Base-by-base conservation (phyloP, 2,797 vertebrate species). In the Ptychobarbus kaznakovi region DNA sequence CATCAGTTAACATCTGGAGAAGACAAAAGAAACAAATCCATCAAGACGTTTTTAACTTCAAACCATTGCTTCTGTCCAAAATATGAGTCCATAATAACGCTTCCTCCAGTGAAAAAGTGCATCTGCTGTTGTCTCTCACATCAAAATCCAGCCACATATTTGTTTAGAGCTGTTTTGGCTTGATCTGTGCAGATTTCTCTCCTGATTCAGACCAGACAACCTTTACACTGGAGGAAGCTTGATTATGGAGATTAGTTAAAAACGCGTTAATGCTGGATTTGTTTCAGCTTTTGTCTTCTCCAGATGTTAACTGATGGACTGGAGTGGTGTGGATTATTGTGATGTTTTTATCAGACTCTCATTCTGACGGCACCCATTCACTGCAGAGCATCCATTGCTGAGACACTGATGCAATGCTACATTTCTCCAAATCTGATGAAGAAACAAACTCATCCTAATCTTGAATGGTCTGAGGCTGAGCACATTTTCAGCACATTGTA, bases 311-410 rank as follows among this genome's bases (percentile, higher is more conserved):
- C 6, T 16, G 63, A 32, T 65, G 13, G 7, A 65, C 63, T 65
- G 63, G 28, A 35, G 25, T 32, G 61, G 6, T 32, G 25, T 65
- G 28, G 15, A 32, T 65, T 65, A 15, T 32, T 65, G 13, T 65
- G 63, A 66, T 66, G 63, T 35, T 35, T 32, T 66, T 66, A 66
- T 66, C 28, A 66, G 63, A 66, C 28, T 65, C 63, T 66, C 6
- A 8, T 66, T 66, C 63, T 35, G 15, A 66, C 63, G 7, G 63
- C 28, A 66, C 28, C 63, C 15, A 66, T 35, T 66, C 63, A 35
- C 63, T 35, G 13, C 15, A 35, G 15, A 66, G 15, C 15, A 66
- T 35, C 1, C 16, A 66, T 35, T 66, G 7, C 0, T 35, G 32
- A 66, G 16, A 4, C 0, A 35, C 0, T 20, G 15, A 32, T 8